Percentiles rank a stretch among this genome's conserved stretches.
Evolutionary conservation across 1,140 invertebrate genomes (phyloP).

Genomic region (Asobara japonica): DNA sequence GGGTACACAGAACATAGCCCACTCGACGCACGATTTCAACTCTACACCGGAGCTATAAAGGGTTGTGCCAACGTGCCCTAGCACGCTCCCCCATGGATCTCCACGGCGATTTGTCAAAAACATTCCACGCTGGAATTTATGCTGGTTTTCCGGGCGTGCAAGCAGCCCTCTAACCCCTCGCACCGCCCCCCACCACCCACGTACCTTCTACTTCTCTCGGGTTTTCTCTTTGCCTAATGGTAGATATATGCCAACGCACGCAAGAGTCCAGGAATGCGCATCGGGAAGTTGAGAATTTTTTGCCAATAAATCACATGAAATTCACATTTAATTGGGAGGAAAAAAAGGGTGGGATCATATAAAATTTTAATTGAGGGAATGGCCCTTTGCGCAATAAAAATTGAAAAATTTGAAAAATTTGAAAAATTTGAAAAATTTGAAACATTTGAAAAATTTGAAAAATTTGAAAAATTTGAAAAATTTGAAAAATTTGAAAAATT

Average conservation of each 20-base stretch:
- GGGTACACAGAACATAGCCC: background rate
- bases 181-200: background rate
- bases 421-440: no score
- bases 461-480: no score
- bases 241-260: background rate
- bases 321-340: background rate
- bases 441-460: no score
- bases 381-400: background rate
- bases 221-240: background rate
- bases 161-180: background rate
- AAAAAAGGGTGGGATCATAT: background rate
- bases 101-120: slow-evolving; percentile 41
- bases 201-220: background rate
- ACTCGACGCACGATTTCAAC: background rate
- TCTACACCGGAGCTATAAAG: slow-evolving; percentile 5
- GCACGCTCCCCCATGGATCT: slow-evolving; percentile 23
- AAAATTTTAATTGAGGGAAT: background rate
- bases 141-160: slow-evolving; percentile 26
- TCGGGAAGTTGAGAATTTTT: background rate
- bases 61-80: slow-evolving; percentile 8
- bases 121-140: slow-evolving; percentile 34
- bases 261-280: background rate
- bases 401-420: background rate
- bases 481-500: no score
- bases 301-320: background rate